A percentile compares a stretch with the other conserved stretches of the same genome.
These are phyloP conservation scores for Dyspetes luteomarginatus DNA, from an alignment of 2,888 invertebrate genomes.

Conservation along the genomic window DNA sequence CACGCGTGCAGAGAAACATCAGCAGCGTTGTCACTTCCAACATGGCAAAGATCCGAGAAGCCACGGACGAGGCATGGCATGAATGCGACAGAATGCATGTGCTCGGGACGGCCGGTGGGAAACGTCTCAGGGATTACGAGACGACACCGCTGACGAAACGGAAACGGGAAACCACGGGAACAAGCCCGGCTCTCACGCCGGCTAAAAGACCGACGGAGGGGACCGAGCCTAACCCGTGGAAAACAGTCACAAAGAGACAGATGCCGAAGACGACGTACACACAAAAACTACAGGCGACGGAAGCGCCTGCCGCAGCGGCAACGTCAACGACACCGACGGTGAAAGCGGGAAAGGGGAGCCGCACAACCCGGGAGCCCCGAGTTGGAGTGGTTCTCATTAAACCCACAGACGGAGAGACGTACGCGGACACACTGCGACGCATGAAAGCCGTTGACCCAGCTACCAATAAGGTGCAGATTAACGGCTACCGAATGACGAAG, in stretches of 20 bases:
- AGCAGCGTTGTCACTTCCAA: neutral
- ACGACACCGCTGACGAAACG: neutral
- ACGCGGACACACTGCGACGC: neutral
- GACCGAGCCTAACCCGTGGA: neutral
- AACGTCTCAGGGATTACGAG: neutral
- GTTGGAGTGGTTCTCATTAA: neutral
- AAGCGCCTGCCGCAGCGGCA: neutral
- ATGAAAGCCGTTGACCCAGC: neutral
- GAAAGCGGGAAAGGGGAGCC: neutral
- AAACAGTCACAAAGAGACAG: neutral
- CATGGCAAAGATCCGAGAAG: neutral
- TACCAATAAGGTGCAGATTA: neutral
- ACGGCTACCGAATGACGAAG: neutral
- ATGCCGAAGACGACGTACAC: neutral
- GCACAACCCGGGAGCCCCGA: neutral
- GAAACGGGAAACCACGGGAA: neutral
- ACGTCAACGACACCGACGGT: neutral
- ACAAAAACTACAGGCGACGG: neutral
- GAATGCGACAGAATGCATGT: neutral
- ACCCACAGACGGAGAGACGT: neutral
- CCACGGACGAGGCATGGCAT: neutral
- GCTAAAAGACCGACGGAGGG: neutral
- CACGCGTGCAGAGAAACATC: neutral
- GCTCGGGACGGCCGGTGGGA: neutral
- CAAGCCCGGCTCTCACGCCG: neutral